Percentiles rank a stretch among this genome's conserved stretches.
phyloP scores from a whole-genome alignment of 2,888 invertebrate genomes.

The Eilema sororculum region DNA sequence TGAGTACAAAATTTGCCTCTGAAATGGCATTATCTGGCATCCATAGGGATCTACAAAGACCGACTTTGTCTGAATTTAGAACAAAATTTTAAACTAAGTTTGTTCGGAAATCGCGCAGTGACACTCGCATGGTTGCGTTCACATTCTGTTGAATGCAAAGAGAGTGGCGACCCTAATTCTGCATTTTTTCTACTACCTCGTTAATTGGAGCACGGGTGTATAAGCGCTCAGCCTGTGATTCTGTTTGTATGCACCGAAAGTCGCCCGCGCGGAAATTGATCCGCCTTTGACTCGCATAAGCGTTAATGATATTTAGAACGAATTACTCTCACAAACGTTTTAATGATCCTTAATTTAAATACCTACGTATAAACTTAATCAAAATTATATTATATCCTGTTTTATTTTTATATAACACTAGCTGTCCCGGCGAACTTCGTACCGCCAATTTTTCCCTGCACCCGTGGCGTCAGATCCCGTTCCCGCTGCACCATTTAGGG shows the following conservation, averaged over 20 bases:
- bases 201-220: slow-evolving; percentile 63
- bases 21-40: slow-evolving; percentile 63
- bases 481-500: too few species aligned
- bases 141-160: slow-evolving; percentile 59
- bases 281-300: slow-evolving; percentile 58
- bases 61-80: slow-evolving; percentile 63
- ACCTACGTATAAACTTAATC: background rate
- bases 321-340: slow-evolving; percentile 41
- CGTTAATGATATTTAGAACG: slow-evolving; percentile 59
- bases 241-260: slow-evolving; percentile 64
- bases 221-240: slow-evolving; percentile 63
- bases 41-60: slow-evolving; percentile 60
- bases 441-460: too few species aligned
- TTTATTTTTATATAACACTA: background rate
- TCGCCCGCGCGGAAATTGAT: slow-evolving; percentile 64
- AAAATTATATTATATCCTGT: background rate
- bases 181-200: slow-evolving; percentile 55
- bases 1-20: slow-evolving; percentile 55
- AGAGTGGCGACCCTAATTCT: slow-evolving; percentile 56
- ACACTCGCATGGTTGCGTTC: slow-evolving; percentile 59
- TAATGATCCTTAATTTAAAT: slow-evolving; percentile 31
- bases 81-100: slow-evolving; percentile 68
- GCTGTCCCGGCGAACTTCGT: too few species aligned
- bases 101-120: slow-evolving; percentile 61
- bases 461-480: too few species aligned